phyloP scores from a whole-genome alignment of 1,140 invertebrate genomes.

The Drosophila bifasciata region DNA sequence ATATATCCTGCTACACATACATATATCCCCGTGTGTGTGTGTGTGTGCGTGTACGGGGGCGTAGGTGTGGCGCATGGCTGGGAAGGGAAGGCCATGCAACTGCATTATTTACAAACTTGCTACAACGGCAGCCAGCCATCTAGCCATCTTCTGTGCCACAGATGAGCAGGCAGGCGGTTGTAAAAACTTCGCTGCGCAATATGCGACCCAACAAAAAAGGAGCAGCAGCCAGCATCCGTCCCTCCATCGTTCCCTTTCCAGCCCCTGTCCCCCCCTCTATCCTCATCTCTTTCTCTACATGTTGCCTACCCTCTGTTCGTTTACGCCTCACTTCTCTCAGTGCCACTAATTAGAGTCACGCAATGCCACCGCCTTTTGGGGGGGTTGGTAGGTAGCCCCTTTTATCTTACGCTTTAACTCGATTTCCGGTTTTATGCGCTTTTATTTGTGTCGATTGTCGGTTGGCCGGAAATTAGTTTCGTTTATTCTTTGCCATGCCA shows the following conservation, averaged over 20 bases:
- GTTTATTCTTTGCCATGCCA: conserved; percentile 58
- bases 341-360: conserved; percentile 63
- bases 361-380: conserved; percentile 32
- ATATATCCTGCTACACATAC: neutral
- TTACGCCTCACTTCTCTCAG: too few relatives aligned
- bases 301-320: neutral
- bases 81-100: conserved; percentile 22
- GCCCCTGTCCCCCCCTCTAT: neutral
- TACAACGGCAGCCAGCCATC: conserved; percentile 14
- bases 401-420: conserved; percentile 63
- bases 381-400: conserved; percentile 3
- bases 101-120: conserved; percentile 78
- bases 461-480: conserved; percentile 80
- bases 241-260: neutral
- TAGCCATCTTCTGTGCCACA: conserved; percentile 23
- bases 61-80: conserved; percentile 13
- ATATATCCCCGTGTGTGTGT: too few relatives aligned
- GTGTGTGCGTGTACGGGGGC: neutral
- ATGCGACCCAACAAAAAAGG: conserved; percentile 20
- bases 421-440: conserved; percentile 70
- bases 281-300: neutral
- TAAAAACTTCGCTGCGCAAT: conserved; percentile 54
- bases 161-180: conserved; percentile 46
- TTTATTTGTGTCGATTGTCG: conserved; percentile 64
- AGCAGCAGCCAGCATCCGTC: neutral